Evolutionary conservation across 1,140 invertebrate genomes (phyloP), one percentile per base, ranked within the genome.

Genomic region (Aphelinus certus): DNA sequence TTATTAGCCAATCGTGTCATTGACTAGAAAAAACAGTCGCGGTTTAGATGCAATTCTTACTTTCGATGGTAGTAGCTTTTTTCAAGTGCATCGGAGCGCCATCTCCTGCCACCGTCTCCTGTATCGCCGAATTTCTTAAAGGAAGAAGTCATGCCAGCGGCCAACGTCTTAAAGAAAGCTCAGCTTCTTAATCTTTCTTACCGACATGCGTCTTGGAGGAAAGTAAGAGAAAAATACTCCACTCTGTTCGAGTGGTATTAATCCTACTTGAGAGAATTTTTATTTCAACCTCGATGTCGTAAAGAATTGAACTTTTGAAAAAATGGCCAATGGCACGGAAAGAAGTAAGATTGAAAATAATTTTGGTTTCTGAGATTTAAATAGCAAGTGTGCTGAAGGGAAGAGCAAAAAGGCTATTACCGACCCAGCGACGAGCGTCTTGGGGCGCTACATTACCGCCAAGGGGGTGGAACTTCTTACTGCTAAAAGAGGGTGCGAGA

Each of bases 121-220:
- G 26, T 26, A 26, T 26, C 26, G 26, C 26, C 26, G 9, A 77
- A 66, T 67, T 84, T 86, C 83, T 86, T 86, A 84, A 82, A 83
- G 78, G 75, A 80, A 78, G 75, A 81, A 81, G 74, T 76, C 79
- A 75, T 80, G 77, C 70, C 76, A 72, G 80, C 82, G 83, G 83
- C 84, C 82, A 81, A 82, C 82, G 83, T 86, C 84, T 86, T 87
- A 83, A 86, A 87, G 85, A 85, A 81, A 81, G 76, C 76, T 73
- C 77, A 53, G 49, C 80, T 86, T 86, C 81, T 87, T 86, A 84
- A 78, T 81, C 86, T 85, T 84, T 86, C 82, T 87, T 87, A 87
- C 85, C 86, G 86, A 87, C 86, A 60, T 67, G 53, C n/a, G 46
- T 4, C 2, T 53, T 3, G 5, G 26, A 58, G 7, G 56, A 48